Evolutionary conservation across 1,140 invertebrate species (phyloP).

Genomic region (Drosophila fuyamai): DNA sequence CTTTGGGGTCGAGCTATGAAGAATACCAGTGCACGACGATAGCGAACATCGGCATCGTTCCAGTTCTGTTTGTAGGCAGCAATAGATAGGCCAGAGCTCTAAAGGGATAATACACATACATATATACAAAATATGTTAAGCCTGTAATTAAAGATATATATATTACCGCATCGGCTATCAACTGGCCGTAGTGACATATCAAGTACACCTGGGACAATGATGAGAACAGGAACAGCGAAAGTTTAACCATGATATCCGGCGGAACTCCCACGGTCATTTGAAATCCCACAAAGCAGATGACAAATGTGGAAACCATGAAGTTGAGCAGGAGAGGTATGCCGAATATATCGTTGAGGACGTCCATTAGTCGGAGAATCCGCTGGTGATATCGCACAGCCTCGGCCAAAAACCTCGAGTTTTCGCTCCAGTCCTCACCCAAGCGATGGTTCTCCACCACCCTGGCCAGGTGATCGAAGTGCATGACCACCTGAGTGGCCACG

Average conservation of each 20-base stretch:
- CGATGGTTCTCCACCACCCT: conserved; percentile 22
- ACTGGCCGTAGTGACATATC: conserved; percentile 69
- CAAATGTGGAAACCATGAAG: conserved; percentile 72
- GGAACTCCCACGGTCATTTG: conserved; percentile 69
- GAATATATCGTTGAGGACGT: conserved; percentile 59
- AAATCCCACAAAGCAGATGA: conserved; percentile 77
- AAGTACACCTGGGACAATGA: conserved; percentile 63
- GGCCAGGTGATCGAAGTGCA: conserved; percentile 71
- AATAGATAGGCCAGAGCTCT: conserved; percentile 61
- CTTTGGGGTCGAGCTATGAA: conserved; percentile 69
- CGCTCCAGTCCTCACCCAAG: conserved; percentile 28
- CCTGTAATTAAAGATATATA: no score
- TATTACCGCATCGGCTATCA: conserved; percentile 63
- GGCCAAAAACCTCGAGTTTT: conserved; percentile 32
- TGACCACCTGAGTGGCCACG: conserved; percentile 64
- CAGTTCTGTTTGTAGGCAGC: conserved; percentile 75
- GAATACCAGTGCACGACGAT: conserved; percentile 53
- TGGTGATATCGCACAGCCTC: conserved; percentile 56
- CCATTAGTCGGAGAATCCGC: conserved; percentile 31
- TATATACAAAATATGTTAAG: background rate
- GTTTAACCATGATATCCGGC: conserved; percentile 58
- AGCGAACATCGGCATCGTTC: conserved; percentile 63
- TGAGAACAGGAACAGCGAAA: conserved; percentile 57
- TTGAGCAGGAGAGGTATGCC: conserved; percentile 64
- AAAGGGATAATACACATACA: background rate